Evolutionary conservation across 2,797 vertebrate genomes (phyloP), one percentile per base, ranked within the genome.

Genomic region (Astyanax mexicanus): DNA sequence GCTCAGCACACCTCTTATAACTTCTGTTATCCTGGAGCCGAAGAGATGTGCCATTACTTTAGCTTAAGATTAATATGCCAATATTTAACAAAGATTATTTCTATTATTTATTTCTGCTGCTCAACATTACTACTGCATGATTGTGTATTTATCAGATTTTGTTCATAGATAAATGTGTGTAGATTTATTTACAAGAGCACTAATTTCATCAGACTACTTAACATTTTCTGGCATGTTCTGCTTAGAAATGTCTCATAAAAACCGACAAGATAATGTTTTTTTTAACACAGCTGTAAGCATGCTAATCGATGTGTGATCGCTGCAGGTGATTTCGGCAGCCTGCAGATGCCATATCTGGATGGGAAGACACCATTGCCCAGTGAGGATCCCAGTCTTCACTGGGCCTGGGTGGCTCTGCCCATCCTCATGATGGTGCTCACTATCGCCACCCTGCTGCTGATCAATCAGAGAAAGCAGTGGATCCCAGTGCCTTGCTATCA

Each of bases 391-490:
- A 89, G 92, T 0, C 74, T 93, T 71, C 92, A 92, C 85, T 94
- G 94, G 76, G 91, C 92, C 51, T 93, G 93, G 77, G 94, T 96
- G 45, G 91, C 91, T 7, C 88, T 95, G 62, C 95, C 94, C 32
- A 86, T 95, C 77, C 85, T 90, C 32, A 87, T 93, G 75, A 93
- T 94, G 1, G 87, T 95, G 8, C 86, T 94, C 40, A 85, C 93
- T 27, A 88, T 96, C 68, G 84, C 93, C 17, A 75, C 91, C 25
- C 86, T 96, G 84, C 89, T 96, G 44, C 85, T 95, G 21, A 75
- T 96, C 86, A 96, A 95, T 84, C 94, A 95, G 89, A 95, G 94
- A 62, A 96, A 95, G 83, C 95, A 95, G 77, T 96, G 95, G 95
- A 88, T 96, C 68, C 92, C 94, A 12, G 92, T 95, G 79, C 94